A percentile compares a stretch with the other conserved stretches of the same genome.
phyloP scores from a whole-genome alignment of 2,797 vertebrate genomes.

The Lerista edwardsae region DNA sequence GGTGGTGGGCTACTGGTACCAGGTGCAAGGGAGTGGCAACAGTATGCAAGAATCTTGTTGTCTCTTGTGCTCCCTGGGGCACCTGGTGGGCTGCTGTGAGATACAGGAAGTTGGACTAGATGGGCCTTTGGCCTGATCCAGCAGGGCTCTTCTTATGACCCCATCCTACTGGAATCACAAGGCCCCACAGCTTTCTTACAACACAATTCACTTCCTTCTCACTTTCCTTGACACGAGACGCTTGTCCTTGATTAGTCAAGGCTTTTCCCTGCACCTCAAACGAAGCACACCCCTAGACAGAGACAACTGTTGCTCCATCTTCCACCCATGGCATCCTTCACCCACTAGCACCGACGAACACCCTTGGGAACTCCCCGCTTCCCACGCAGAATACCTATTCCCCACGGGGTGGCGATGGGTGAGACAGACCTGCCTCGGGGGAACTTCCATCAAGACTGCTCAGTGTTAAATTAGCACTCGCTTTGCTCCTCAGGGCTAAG shows the following conservation, averaged over 20 bases:
- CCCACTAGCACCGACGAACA: not conserved
- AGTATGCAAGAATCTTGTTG: too few species aligned
- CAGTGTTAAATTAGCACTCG: not conserved
- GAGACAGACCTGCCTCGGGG: not conserved
- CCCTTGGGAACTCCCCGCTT: not conserved
- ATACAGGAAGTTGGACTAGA: too few species aligned
- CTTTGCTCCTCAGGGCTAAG: too few species aligned
- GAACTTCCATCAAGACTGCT: not conserved
- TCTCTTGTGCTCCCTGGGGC: too few species aligned
- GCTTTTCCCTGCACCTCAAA: not conserved
- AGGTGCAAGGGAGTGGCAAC: too few species aligned
- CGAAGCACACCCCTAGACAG: constrained; percentile 2
- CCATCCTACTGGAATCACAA: not conserved
- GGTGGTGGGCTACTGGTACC: too few species aligned
- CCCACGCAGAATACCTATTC: not conserved
- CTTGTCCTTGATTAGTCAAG: rapidly evolving
- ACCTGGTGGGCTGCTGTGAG: too few species aligned
- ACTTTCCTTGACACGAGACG: not conserved
- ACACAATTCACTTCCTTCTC: not conserved
- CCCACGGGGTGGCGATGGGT: not conserved
- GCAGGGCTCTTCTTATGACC: too few species aligned
- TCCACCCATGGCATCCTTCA: rapidly evolving
- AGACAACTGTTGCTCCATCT: not conserved
- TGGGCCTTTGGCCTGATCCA: too few species aligned
- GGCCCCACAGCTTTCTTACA: not conserved